Percentiles rank a stretch among this genome's conserved stretches.
Conservation (phyloP, 2,113 vertebrate genomes). For the Parus major region DNA sequence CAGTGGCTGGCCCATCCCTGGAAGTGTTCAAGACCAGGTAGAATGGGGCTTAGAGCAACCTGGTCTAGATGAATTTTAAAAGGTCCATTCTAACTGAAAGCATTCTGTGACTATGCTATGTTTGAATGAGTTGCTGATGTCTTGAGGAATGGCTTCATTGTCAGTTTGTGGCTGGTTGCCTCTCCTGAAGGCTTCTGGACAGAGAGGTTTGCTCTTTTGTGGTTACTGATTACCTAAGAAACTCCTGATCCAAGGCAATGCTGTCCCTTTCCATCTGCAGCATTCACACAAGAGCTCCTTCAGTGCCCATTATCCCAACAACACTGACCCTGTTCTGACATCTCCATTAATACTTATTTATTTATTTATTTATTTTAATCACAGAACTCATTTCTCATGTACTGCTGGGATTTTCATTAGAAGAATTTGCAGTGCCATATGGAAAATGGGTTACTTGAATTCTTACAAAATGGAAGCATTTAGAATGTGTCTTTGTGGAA, state of each 20-base stretch:
- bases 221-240: neutral
- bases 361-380: neutral
- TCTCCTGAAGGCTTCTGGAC: neutral
- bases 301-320: neutral
- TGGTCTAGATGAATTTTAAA: neutral
- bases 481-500: neutral
- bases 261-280: neutral
- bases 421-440: neutral
- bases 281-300: neutral
- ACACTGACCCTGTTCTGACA: neutral
- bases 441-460: neutral
- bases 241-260: neutral
- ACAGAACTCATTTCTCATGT: accelerated
- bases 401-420: neutral
- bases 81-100: neutral
- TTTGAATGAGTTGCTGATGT: neutral
- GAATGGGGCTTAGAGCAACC: neutral
- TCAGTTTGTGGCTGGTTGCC: neutral
- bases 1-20: neutral
- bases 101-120: neutral
- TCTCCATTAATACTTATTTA: neutral
- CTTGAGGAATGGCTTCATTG: neutral
- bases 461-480: neutral
- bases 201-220: neutral
- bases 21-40: neutral